Evolutionary conservation across 2,113 vertebrate genomes (phyloP).

Genomic region (Parotia lawesii): DNA sequence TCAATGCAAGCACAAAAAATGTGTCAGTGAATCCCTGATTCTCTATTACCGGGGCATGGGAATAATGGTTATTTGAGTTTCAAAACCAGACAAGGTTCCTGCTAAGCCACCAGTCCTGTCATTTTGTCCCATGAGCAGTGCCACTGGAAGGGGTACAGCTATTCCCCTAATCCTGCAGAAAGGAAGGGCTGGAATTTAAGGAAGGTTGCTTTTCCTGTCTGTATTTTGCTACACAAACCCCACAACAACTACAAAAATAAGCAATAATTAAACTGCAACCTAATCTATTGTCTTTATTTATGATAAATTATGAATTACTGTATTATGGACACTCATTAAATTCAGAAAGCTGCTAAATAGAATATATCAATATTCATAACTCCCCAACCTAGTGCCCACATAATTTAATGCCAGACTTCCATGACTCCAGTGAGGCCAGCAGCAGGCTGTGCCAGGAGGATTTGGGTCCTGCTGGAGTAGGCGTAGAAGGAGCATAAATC

Average conservation of each 20-base stretch:
- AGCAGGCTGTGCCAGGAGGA: neutral
- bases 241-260: neutral
- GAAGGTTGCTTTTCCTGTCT: neutral
- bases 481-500: neutral
- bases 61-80: neutral
- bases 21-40: neutral
- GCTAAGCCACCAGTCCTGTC: neutral
- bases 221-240: neutral
- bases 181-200: neutral
- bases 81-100: neutral
- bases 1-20: neutral
- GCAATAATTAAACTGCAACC: neutral
- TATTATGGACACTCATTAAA: neutral
- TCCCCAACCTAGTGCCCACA: neutral
- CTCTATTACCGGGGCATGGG: accelerated
- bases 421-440: neutral
- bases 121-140: neutral
- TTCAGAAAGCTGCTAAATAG: neutral
- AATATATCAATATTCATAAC: neutral
- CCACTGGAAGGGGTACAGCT: neutral
- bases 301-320: neutral
- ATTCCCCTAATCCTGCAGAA: accelerated
- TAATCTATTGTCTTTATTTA: neutral
- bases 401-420: neutral
- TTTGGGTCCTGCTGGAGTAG: neutral